phyloP scores from a whole-genome alignment of 2,888 invertebrate genomes.

The Biston stratarius region DNA sequence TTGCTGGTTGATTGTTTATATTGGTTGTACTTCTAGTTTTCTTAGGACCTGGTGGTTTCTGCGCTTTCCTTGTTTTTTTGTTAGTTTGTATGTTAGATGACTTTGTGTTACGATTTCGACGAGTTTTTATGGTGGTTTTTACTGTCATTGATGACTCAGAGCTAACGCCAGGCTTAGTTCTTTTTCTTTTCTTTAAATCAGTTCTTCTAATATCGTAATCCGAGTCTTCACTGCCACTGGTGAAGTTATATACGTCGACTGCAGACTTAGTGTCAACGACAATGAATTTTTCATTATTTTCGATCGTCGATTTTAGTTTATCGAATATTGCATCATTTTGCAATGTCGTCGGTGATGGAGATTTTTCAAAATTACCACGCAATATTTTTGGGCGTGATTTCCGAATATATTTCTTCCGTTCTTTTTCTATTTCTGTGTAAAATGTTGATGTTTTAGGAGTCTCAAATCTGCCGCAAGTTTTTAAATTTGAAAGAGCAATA shows the following conservation, averaged over 20 bases:
- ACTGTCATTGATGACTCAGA: constrained; percentile 49
- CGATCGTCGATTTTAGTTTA: constrained; percentile 59
- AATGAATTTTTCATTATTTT: constrained; percentile 56
- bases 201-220: constrained; percentile 63
- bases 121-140: constrained; percentile 41
- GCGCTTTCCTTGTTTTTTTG: constrained; percentile 40
- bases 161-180: constrained; percentile 51
- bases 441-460: constrained; percentile 57
- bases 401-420: constrained; percentile 56
- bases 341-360: constrained; percentile 61
- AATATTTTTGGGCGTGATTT: constrained; percentile 45
- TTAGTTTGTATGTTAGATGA: constrained; percentile 50
- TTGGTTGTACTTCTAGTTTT: constrained; percentile 27
- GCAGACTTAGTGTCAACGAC: constrained; percentile 52
- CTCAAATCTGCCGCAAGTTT: constrained; percentile 35
- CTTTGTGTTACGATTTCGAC: constrained; percentile 49
- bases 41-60: constrained; percentile 43
- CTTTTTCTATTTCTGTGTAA: constrained; percentile 71
- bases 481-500: constrained; percentile 44
- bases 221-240: constrained; percentile 74
- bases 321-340: constrained; percentile 68
- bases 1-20: constrained; percentile 31
- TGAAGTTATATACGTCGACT: constrained; percentile 66
- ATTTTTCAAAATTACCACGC: constrained; percentile 28
- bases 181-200: constrained; percentile 51